Conservation (phyloP, 2,113 vertebrate species). For the Paradoxurus hermaphroditus region DNA sequence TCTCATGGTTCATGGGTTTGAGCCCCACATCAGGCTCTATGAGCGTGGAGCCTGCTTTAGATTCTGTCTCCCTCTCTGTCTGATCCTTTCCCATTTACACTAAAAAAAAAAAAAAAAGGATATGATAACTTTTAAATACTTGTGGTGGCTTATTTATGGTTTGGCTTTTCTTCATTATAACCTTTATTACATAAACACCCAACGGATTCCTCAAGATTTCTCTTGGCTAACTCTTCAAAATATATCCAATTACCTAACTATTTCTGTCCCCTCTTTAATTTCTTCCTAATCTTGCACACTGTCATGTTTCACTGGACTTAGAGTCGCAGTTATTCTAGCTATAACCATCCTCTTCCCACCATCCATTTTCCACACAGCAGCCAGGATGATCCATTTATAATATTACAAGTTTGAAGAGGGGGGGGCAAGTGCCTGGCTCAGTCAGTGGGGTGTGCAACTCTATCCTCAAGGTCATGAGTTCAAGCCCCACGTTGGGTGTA, state of each 20-base stretch:
- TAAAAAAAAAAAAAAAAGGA: too few species aligned
- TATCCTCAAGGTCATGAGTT: too few species aligned
- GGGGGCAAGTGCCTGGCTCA: too few species aligned
- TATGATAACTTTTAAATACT: conserved; percentile 33
- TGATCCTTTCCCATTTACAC: too few species aligned
- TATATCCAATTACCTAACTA: neutral
- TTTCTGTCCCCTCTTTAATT: conserved; percentile 35
- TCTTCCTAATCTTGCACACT: neutral
- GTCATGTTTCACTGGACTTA: conserved; percentile 12
- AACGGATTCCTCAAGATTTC: neutral
- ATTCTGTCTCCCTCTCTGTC: too few species aligned
- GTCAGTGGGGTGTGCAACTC: too few species aligned
- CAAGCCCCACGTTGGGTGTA: too few species aligned
- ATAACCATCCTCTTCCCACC: neutral
- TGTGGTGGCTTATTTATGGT: neutral
- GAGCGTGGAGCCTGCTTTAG: too few species aligned
- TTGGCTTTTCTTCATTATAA: conserved; percentile 34
- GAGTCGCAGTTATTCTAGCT: neutral
- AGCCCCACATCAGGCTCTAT: too few species aligned
- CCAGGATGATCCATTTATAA: neutral
- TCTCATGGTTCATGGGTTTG: too few species aligned
- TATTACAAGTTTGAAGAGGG: neutral
- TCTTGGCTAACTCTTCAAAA: neutral
- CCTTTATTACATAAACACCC: conserved; percentile 26
- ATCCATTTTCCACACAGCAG: neutral